Percentiles rank a stretch among this genome's conserved stretches.
These are phyloP conservation scores for Argyresthia albistria DNA, from an alignment of 2,888 invertebrate genomes.

Conservation along the genomic window DNA sequence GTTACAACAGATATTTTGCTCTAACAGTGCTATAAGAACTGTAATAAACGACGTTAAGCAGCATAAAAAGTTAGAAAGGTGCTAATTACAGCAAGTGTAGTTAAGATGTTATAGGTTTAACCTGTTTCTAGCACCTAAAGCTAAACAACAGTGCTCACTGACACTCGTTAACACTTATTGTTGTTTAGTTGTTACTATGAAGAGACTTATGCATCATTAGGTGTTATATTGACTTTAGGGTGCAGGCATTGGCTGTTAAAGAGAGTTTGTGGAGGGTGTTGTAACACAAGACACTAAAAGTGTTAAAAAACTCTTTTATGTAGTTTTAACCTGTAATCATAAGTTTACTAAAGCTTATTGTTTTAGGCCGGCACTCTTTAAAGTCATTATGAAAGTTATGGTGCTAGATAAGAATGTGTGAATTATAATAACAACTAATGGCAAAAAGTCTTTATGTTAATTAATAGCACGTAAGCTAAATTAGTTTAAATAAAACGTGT, in stretches of 20 bases:
- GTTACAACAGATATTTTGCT: slow-evolving; percentile 1
- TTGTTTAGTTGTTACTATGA: background rate
- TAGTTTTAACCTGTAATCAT: background rate
- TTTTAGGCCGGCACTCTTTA: background rate
- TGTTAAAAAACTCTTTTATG: too few relatives aligned
- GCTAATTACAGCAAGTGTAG: background rate
- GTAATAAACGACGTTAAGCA: slow-evolving; percentile 1
- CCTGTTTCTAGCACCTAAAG: slow-evolving; percentile 1
- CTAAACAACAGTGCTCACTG: slow-evolving; percentile 1
- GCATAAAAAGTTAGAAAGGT: background rate
- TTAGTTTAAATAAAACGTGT: too few relatives aligned
- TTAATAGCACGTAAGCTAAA: too few relatives aligned
- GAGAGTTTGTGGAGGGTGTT: background rate
- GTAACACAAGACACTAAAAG: background rate
- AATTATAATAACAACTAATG: background rate
- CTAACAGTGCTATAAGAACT: slow-evolving; percentile 1
- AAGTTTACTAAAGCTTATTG: slow-evolving; percentile 1
- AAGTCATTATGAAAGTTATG: background rate
- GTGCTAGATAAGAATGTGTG: background rate
- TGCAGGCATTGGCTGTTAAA: background rate
- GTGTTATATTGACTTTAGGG: background rate
- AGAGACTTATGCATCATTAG: background rate
- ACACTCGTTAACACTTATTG: background rate
- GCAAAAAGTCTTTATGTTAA: background rate
- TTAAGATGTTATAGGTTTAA: slow-evolving; percentile 2